phyloP scores from a whole-genome alignment of 2,888 invertebrate species.

The Antheraea yamamai region DNA sequence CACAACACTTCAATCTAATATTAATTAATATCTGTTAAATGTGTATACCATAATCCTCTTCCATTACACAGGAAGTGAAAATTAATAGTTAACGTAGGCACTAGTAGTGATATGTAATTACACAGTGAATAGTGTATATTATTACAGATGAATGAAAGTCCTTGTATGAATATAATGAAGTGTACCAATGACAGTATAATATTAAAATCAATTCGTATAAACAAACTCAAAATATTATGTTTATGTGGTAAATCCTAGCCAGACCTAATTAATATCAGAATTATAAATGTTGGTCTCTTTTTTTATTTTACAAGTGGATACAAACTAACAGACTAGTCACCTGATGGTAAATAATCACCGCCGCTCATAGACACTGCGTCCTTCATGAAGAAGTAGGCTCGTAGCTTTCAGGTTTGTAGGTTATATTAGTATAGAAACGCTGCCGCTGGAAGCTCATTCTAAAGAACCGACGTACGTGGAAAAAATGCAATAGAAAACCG shows the following conservation, averaged over 20 bases:
- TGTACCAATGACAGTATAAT: neutral
- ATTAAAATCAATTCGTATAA: neutral
- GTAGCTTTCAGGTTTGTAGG: too few relatives aligned
- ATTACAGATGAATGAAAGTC: neutral
- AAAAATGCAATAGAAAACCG: too few relatives aligned
- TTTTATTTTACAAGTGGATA: too few relatives aligned
- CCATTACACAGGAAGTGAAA: slow-evolving; percentile 9
- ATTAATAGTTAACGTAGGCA: neutral
- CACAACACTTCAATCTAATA: slow-evolving; percentile 21
- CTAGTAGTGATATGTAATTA: slow-evolving; percentile 2
- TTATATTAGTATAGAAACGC: too few relatives aligned
- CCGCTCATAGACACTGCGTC: too few relatives aligned
- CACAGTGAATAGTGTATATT: neutral
- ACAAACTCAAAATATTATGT: neutral
- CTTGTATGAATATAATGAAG: neutral
- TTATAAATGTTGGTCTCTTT: too few relatives aligned
- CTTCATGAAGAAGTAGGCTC: too few relatives aligned
- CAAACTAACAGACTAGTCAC: too few relatives aligned
- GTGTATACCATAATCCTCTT: slow-evolving; percentile 7
- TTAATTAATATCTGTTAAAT: slow-evolving; percentile 24
- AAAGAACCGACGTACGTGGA: too few relatives aligned
- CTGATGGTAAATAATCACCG: too few relatives aligned
- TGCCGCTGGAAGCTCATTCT: too few relatives aligned
- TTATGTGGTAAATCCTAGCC: neutral
- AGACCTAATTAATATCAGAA: too few relatives aligned